Percentiles rank a stretch among this genome's conserved stretches.
Evolutionary conservation across 1,140 invertebrate genomes (phyloP).

Genomic region (Pogonognathellus flavescens): DNA sequence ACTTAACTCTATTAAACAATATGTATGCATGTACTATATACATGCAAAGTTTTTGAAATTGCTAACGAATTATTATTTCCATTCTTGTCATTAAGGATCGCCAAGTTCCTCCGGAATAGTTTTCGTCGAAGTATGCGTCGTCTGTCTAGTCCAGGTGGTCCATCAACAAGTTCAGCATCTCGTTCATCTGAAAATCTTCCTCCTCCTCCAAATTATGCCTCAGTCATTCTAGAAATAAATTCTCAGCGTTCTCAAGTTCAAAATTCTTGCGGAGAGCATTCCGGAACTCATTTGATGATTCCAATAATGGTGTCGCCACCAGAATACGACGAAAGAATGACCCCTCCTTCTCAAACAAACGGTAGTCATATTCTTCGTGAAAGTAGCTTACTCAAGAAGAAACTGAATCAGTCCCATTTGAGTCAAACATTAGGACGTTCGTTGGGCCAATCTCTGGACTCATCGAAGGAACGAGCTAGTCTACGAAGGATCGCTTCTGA

Average conservation of each 20-base stretch:
- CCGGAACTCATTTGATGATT: slow-evolving; percentile 34
- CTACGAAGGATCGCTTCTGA: slow-evolving; percentile 61
- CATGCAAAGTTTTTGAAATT: neutral
- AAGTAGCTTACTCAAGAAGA: slow-evolving; percentile 7
- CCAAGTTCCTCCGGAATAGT: slow-evolving; percentile 83
- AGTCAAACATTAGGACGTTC: slow-evolving; percentile 58
- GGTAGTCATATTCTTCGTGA: neutral
- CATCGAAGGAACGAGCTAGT: slow-evolving; percentile 59
- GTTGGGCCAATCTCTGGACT: slow-evolving; percentile 48
- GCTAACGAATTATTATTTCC: neutral
- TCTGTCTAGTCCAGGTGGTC: slow-evolving; percentile 73
- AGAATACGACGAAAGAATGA: slow-evolving; percentile 53
- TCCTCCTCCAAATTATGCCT: slow-evolving; percentile 77
- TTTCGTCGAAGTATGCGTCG: slow-evolving; percentile 84
- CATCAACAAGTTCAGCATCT: slow-evolving; percentile 67
- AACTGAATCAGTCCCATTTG: slow-evolving; percentile 51
- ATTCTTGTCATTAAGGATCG: slow-evolving; percentile 74
- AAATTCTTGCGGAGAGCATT: slow-evolving; percentile 7
- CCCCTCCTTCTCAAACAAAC: neutral
- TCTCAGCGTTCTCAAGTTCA: slow-evolving; percentile 51
- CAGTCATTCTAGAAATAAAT: slow-evolving; percentile 77
- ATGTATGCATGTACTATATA: neutral
- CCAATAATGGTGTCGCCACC: slow-evolving; percentile 54
- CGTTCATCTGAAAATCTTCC: slow-evolving; percentile 59
- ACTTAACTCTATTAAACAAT: neutral